A percentile compares a stretch with the other conserved stretches of the same genome.
These are phyloP conservation scores for Oscheius sp. DNA, from an alignment of 2,888 invertebrate genomes.

Conservation along the genomic window DNA sequence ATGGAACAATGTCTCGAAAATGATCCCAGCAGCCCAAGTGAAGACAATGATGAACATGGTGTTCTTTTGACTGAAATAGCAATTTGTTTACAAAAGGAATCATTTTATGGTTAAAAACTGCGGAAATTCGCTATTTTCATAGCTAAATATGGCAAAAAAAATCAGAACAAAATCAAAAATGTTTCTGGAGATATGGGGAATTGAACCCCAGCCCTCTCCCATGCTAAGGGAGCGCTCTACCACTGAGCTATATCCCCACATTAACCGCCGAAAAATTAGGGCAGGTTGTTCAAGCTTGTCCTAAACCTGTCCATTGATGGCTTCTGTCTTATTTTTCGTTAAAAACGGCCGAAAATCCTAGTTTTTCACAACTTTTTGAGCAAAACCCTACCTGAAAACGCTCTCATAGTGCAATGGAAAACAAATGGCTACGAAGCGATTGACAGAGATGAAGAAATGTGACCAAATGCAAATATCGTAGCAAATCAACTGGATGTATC, in stretches of 20 bases:
- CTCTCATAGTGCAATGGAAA: conserved; percentile 23
- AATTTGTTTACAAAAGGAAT: too few species aligned
- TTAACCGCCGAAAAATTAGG: too few species aligned
- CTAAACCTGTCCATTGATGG: too few species aligned
- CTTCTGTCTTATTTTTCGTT: too few species aligned
- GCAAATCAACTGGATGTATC: conserved; percentile 31
- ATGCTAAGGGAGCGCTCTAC: conserved; percentile 61
- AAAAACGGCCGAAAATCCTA: too few species aligned
- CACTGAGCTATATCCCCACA: conserved; percentile 56
- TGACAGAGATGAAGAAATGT: conserved; percentile 35
- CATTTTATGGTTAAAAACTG: too few species aligned
- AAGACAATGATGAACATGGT: conserved; percentile 18
- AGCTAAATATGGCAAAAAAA: neutral
- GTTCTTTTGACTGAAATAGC: conserved; percentile 6
- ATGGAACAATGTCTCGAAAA: conserved; percentile 6
- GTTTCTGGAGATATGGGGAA: conserved; percentile 48
- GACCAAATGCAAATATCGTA: conserved; percentile 34
- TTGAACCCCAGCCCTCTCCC: conserved; percentile 57
- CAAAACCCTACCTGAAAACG: conserved; percentile 20
- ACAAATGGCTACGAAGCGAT: conserved; percentile 30
- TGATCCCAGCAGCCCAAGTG: conserved; percentile 15
- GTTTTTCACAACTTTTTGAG: neutral
- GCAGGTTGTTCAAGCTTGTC: too few species aligned
- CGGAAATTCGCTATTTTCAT: too few species aligned
- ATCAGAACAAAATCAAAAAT: conserved; percentile 1